Base-by-base conservation (phyloP, 2,888 invertebrate species). In the Marasmarcha lunaedactyla region DNA sequence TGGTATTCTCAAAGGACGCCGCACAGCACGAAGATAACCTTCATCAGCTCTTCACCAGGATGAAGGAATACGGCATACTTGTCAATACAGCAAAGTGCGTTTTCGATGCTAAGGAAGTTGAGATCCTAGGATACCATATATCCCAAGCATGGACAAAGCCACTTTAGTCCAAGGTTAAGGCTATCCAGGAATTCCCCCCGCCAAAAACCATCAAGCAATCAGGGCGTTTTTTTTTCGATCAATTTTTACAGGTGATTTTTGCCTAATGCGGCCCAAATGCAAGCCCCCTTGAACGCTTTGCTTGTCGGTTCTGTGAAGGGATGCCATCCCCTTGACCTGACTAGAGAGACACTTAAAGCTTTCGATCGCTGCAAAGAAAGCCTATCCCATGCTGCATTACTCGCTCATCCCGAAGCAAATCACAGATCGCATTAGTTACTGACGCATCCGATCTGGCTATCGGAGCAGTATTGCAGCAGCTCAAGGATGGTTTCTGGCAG, bases 401-500 rank as follows among this genome's bases (percentile, higher is more conserved):
- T 62, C 2, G 47, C 48, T 2, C 54, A 59, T 33, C 61, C 59
- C 1, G 40, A 42, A 4, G 9, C 38, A 1, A 49, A 15, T 50
- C 55, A 1, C 33, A 43, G 14, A 30, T 63, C 6, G 37, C 37
- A 1, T 14, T 37, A 14, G 13, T 37, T 3, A 37, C 37, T 2
- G 37, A 37, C 11, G 37, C 37, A 1, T 27, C 33, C 2, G 14
- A 30, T 11, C 2, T 14, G 14, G 27, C 27, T 1, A 27, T 37
- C 7, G 45, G 44, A 9, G 42, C 37, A 6, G 46, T 44, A 1
- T 36, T 48, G 12, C 48, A 48, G 35, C 45, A 45, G 12, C 7
- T 20, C 3, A 7, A 12, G 7, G 12, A 35, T 9, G 15, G 27
- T 1, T 6, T 13, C 2, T 48, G 46, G 48, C 7, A 27, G 15